Base-by-base conservation (phyloP, 23 tunicate genomes). In the Trididemnum clinides region DNA sequence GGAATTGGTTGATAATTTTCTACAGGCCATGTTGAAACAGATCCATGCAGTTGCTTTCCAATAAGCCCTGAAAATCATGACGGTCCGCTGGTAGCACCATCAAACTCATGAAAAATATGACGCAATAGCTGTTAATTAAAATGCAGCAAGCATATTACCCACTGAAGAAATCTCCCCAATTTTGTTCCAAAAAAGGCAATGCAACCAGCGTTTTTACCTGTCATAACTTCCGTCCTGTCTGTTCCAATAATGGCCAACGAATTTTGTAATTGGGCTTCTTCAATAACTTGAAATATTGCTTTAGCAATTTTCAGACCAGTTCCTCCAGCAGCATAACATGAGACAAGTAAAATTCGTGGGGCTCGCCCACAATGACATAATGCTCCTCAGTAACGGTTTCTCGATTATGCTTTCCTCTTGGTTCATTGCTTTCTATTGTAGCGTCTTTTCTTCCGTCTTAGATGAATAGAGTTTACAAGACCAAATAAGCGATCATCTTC, bases 141-240 rank as follows among this genome's bases (percentile, higher is more conserved):
- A 27, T 79, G 84, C 7, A 79, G 33, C 72, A 79, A 27, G 64
- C 84, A 79, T 33, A 79, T 57, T 1, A 54, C 84, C 84, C 84
- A 79, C 38, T 79, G 72, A 25, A 54, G 34, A 3, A 72, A 35
- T 34, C 33, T 54, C 29, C 30, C 34, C 34, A 79, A n/a, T 2
- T 21, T 2, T 23, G 63, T 2, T 79, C 58, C 84, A 20, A 79
- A 33, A 3, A 10, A 33, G 25, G 44, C 69, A 23, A 79, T 79
- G 21, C 32, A 79, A 12, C 84, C 84, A 20, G 19, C 29, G 2
- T 25, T 50, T 57, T 15, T 7, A 5, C 82, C 77, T 59, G 84
- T 79, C 84, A 79, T 79, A 2, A 34, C 15, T 21, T 77, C 84
- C 29, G 84, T 79, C 6, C 84, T 34, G 21, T 79, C 84, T 22